Percentiles rank a stretch among this genome's conserved stretches.
These are phyloP conservation scores for Calidris pygmaea DNA, from an alignment of 2,113 vertebrate genomes.

Conservation along the genomic window DNA sequence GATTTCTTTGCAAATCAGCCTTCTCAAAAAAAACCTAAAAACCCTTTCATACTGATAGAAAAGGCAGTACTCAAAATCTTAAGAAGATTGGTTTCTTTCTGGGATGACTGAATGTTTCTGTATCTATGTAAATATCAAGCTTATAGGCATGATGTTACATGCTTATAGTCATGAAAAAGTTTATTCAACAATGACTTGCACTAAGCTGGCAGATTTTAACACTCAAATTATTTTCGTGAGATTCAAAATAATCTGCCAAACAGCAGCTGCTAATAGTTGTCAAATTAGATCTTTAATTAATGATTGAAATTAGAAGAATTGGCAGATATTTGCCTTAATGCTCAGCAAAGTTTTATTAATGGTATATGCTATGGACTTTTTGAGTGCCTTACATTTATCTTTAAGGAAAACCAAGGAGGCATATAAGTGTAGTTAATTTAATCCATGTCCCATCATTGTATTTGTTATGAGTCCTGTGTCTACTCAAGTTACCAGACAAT, in stretches of 20 bases:
- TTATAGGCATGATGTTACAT: not conserved
- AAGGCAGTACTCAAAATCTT: not conserved
- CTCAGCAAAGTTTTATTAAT: not conserved
- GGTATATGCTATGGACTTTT: not conserved
- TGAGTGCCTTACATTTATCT: not conserved
- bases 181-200: not conserved
- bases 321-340: not conserved
- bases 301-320: not conserved
- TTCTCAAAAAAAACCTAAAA: not conserved
- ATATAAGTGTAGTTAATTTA: conserved; percentile 42
- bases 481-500: conserved; percentile 37
- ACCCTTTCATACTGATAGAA: not conserved
- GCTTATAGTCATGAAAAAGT: not conserved
- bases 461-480: conserved; percentile 42
- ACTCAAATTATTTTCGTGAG: not conserved
- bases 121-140: not conserved
- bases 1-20: not conserved
- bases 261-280: not conserved
- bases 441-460: conserved; percentile 5
- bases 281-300: not conserved
- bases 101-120: not conserved
- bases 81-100: not conserved
- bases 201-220: not conserved
- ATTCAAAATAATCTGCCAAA: not conserved
- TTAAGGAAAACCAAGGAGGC: conserved; percentile 12